Base-by-base conservation (phyloP, 2,888 invertebrate species). In the Zootermopsis nevadensis region DNA sequence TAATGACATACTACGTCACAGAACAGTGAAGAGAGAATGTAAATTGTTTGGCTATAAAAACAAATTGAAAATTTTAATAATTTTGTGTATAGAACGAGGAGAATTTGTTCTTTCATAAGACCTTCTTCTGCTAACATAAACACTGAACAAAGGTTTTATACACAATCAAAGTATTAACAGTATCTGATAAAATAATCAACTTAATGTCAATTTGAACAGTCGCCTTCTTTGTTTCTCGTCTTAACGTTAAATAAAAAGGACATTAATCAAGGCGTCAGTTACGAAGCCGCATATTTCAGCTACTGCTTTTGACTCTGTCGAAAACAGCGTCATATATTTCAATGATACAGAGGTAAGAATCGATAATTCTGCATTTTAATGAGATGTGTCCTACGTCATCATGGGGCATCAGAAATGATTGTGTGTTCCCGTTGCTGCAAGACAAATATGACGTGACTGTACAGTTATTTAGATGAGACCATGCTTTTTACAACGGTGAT, bases 231-330 rank as follows among this genome's bases (percentile, higher is more conserved):
- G 15, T 33, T 7, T 74, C 38, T 74, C 8, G 19, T 42, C 38
- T 42, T 74, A 24, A 0, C 24, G 8, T 42, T 38, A 30, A 1
- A 38, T 74, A 38, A 74, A 74, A 74, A 74, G 3, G 31, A 74
- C 42, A 74, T 74, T 38, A 33, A 74, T 74, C 74, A 74, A 74
- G 22, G 33, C 6, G 42, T 42, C n/a, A 35, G 19, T 22, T 72
- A 35, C 35, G 67, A 31, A 22, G 12, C 7, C 30, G 19, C 19
- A 10, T 3, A 15, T 67, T 6, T 33, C 6, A 69, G 12, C 69
- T 33, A 33, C 15, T 31, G 69, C 15, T 1, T 33, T 69, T 60
- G n/a, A n/a, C 60, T 60, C 6, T 12, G n/a, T n/a, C n/a, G 33
- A 69, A 69, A 33, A 12, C n/a, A n/a, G n/a, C n/a, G n/a, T n/a